Base-by-base conservation (phyloP, 2,888 invertebrate genomes). In the Neoascia interrupta region DNA sequence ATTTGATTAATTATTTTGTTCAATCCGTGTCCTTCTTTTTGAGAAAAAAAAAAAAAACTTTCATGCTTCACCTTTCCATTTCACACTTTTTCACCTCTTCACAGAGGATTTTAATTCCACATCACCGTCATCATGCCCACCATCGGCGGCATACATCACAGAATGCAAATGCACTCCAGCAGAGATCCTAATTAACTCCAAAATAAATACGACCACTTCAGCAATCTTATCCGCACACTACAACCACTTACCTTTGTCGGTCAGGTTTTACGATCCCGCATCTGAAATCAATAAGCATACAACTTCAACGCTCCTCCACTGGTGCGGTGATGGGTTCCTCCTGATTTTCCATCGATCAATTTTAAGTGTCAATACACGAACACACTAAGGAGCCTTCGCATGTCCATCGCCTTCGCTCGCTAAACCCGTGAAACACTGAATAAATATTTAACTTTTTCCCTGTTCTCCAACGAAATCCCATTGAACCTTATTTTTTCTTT, bases 241-340 rank as follows among this genome's bases (percentile, higher is more conserved):
- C 21, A 23, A 0, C 6, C 10, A 10, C 15, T 3, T 31, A 61
- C 68, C 54, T 66, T 41, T 53, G 56, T 49, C 72, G 76, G 76
- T 60, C 15, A 31, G 13, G 47, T 53, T 15, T 58, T 60, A 49
- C 54, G 56, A 63, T 39, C 39, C 47, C 41, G n/a, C 10, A n/a
- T 47, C 56, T 43, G 10, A 56, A 69, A 56, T 75, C 75, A 75
- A 69, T 75, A 75, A 63, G 47, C 75, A 61, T 54, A 43, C 31
- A 37, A 26, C 63, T 63, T 63, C 28, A 13, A 10, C 36, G 11
- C 6, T 37, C 54, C 28, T 28, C 15, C 8, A 18, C 21, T 15
- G 18, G 11, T n/a, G 8, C 10, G 6, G 8, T 43, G 23, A 13
- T 6, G 34, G 19, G 21, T 18, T 4, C 0, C 18, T 54, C 34